Evolutionary conservation across 2,888 invertebrate species (phyloP), one percentile per base, ranked within the genome.

Genomic region (Xestia ashworthii): DNA sequence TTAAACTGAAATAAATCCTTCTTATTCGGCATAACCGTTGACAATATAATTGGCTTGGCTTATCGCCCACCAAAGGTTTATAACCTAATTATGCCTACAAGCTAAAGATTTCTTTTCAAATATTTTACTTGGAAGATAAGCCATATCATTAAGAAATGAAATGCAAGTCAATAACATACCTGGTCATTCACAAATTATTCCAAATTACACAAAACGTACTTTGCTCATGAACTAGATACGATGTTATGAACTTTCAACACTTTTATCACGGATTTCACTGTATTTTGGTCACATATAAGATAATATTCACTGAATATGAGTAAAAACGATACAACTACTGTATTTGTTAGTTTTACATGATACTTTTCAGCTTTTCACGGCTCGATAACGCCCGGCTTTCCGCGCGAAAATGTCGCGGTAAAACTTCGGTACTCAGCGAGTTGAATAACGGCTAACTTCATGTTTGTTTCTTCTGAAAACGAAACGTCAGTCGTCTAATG

Each of bases 341-440:
- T 88, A 90, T 90, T 91, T 88, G 84, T 88, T 88, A 88, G 89
- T 88, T 92, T 91, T 92, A 91, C 89, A 93, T 91, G 91, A 89
- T 93, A 92, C 91, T 95, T 95, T 95, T 94, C 90, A 94, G 93
- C 90, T 95, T 96, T 96, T 95, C 95, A 96, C 95, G 95, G 96
- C 96, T 96, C 94, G 93, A 96, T 96, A 96, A 96, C 96, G 96
- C 95, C 96, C 96, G 96, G 96, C 96, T 95, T 96, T 96, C 96
- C 97, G 97, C 97, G 97, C 97, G 97, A 96, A 96, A 97, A 97
- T 96, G 96, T 96, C 96, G 97, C 97, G 96, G 95, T 96, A 95
- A 96, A 95, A 95, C 94, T 94, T 93, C 89, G 91, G 90, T 91
- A 84, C 93, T 91, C 92, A 89, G 90, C 91, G 92, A 92, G 91